phyloP scores from a whole-genome alignment of 2,113 vertebrate genomes.

The Bucco capensis region DNA sequence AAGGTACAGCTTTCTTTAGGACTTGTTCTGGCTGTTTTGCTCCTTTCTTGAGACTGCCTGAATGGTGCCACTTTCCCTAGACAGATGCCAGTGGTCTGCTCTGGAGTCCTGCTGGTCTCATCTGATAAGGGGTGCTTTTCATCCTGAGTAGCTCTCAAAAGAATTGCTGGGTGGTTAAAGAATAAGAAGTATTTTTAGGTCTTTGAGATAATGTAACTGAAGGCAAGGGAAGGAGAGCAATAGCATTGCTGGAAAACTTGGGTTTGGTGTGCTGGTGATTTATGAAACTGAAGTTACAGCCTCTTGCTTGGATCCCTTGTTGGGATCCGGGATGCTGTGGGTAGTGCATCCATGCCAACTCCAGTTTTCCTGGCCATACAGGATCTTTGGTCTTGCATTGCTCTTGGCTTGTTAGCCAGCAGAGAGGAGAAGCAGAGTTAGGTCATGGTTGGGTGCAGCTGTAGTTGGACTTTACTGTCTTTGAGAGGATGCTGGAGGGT shows the following conservation, averaged over 20 bases:
- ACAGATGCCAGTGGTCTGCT: not conserved
- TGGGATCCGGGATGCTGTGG: not conserved
- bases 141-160: not conserved
- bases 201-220: not conserved
- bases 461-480: not conserved
- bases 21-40: not conserved
- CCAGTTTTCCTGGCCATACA: not conserved
- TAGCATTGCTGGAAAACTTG: not conserved
- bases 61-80: not conserved
- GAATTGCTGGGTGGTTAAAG: slow-evolving; percentile 1
- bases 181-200: not conserved
- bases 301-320: not conserved
- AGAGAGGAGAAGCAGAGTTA: not conserved
- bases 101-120: not conserved
- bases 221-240: not conserved
- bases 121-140: not conserved
- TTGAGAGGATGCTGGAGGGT: not conserved
- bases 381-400: not conserved
- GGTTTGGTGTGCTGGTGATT: not conserved
- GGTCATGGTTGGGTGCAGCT: not conserved
- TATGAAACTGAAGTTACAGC: not conserved
- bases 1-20: not conserved
- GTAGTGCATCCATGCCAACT: accelerated
- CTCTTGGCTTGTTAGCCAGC: not conserved
- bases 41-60: not conserved